Percentiles rank a stretch among this genome's conserved stretches.
Conservation (phyloP, 2,888 invertebrate species). For the Dromius quadrimaculatus region DNA sequence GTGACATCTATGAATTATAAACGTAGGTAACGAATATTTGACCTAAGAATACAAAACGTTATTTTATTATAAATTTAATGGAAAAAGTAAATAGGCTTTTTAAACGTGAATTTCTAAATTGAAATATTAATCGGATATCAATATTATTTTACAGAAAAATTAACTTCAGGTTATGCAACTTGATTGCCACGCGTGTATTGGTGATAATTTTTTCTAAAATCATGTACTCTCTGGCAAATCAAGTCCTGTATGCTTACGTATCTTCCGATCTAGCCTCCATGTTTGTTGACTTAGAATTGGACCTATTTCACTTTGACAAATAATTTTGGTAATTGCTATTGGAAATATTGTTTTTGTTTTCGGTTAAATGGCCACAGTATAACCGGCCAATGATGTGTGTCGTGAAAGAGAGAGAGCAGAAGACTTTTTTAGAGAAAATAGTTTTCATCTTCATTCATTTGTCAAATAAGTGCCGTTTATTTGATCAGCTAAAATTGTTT, state of each 20-base stretch:
- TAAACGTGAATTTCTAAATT: no score
- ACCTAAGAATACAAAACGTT: no score
- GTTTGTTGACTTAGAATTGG: slow-evolving; percentile 40
- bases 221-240: slow-evolving; percentile 9
- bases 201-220: no score
- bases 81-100: no score
- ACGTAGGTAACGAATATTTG: no score
- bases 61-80: no score
- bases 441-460: slow-evolving; percentile 47
- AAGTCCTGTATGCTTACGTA: slow-evolving; percentile 11
- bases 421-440: slow-evolving; percentile 60
- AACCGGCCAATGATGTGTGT: slow-evolving; percentile 71
- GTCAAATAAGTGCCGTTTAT: slow-evolving; percentile 7
- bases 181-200: no score
- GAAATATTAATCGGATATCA: no score
- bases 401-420: slow-evolving; percentile 73
- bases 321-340: slow-evolving; percentile 25
- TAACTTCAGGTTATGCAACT: no score
- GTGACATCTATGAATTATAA: no score
- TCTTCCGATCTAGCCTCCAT: slow-evolving; percentile 20
- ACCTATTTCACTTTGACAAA: slow-evolving; percentile 33
- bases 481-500: slow-evolving; percentile 36
- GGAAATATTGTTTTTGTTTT: slow-evolving; percentile 54
- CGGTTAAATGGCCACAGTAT: slow-evolving; percentile 66
- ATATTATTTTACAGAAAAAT: no score